phyloP scores from a whole-genome alignment of 2,113 vertebrate genomes.

The Chaenogobius annularis region DNA sequence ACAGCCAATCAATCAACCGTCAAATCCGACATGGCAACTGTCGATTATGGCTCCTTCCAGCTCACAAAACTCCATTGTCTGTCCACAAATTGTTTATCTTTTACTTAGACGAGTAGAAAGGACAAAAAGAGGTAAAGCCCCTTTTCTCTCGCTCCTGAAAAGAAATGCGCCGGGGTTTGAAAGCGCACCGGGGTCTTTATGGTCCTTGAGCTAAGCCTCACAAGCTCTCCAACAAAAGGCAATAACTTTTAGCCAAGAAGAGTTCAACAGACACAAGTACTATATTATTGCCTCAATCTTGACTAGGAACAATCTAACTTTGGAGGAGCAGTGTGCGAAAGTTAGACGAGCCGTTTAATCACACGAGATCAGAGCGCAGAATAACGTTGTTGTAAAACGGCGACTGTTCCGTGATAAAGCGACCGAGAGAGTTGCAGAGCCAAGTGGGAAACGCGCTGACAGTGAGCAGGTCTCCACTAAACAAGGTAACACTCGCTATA shows the following conservation, averaged over 20 bases:
- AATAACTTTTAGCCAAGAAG: conserved; percentile 13
- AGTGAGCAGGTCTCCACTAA: conserved; percentile 48
- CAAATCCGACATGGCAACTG: conserved; percentile 97
- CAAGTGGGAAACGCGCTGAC: conserved; percentile 62
- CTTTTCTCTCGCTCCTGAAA: conserved; percentile 34
- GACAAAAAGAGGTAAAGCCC: conserved; percentile 37
- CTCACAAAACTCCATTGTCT: conserved; percentile 78
- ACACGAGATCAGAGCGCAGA: conserved; percentile 15
- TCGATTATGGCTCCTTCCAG: conserved; percentile 89
- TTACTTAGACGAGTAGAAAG: conserved; percentile 45
- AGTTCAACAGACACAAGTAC: not conserved
- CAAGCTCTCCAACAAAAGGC: conserved; percentile 15
- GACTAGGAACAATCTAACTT: conserved; percentile 23
- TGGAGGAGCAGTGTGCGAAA: conserved; percentile 59
- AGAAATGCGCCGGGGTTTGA: conserved; percentile 64
- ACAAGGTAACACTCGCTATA: conserved; percentile 39
- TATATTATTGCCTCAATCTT: not conserved
- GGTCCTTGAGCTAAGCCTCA: conserved; percentile 48
- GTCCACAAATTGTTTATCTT: conserved; percentile 83
- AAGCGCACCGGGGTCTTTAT: conserved; percentile 56
- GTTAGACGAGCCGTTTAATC: conserved; percentile 49
- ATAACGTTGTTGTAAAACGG: conserved; percentile 9
- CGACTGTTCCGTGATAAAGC: not conserved
- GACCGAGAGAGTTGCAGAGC: conserved; percentile 42
- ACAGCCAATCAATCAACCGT: conserved; percentile 98